Conservation (phyloP, 2,113 vertebrate species). For the Odontesthes bonariensis region DNA sequence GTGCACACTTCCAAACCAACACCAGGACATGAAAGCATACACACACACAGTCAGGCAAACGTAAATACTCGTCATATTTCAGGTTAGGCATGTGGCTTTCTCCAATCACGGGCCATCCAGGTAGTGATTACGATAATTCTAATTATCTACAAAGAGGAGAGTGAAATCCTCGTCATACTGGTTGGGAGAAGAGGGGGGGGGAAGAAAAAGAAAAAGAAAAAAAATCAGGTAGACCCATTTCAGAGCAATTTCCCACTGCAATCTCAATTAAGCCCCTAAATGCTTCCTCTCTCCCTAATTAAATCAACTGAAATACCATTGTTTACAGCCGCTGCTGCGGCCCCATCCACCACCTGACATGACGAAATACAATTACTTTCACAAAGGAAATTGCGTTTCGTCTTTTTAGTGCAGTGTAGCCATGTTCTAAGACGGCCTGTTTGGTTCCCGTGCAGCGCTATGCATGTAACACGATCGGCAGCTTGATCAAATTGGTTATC, state of each 20-base stretch:
- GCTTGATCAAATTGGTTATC: slow-evolving; percentile 97
- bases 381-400: slow-evolving; percentile 90
- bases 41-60: slow-evolving; percentile 26
- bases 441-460: slow-evolving; percentile 65
- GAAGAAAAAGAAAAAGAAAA: slow-evolving; percentile 29
- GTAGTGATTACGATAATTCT: slow-evolving; percentile 84
- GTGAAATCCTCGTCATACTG: slow-evolving; percentile 81
- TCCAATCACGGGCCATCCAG: slow-evolving; percentile 81
- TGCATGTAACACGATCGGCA: slow-evolving; percentile 93
- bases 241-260: slow-evolving; percentile 91
- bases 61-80: slow-evolving; percentile 62
- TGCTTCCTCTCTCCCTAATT: slow-evolving; percentile 96
- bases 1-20: slow-evolving; percentile 24
- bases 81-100: slow-evolving; percentile 50
- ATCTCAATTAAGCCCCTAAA: slow-evolving; percentile 97
- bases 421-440: slow-evolving; percentile 84
- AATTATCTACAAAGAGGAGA: slow-evolving; percentile 81
- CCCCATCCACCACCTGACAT: slow-evolving; percentile 79
- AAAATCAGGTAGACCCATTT: slow-evolving; percentile 82
- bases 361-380: slow-evolving; percentile 86
- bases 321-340: slow-evolving; percentile 86
- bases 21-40: slow-evolving; percentile 9
- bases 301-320: slow-evolving; percentile 93
- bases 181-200: slow-evolving; percentile 37
- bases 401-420: slow-evolving; percentile 86